phyloP scores from a whole-genome alignment of 2,797 vertebrate genomes.

The Propithecus perrieri region DNA sequence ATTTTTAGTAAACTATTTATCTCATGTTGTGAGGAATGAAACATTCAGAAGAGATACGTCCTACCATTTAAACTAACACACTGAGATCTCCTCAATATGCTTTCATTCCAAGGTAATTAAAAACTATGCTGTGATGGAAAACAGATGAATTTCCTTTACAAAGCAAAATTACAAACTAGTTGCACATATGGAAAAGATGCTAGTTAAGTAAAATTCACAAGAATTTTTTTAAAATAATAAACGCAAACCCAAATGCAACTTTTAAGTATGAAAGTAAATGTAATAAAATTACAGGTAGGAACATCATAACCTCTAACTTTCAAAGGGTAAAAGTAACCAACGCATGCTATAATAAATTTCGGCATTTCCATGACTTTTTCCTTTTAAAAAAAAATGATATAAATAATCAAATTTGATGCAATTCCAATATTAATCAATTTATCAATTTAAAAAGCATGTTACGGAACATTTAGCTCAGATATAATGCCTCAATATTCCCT shows the following conservation, averaged over 20 bases:
- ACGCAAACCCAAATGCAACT: not conserved
- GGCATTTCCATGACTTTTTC: not conserved
- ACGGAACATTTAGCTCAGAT: constrained; percentile 25
- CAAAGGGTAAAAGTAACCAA: constrained; percentile 10
- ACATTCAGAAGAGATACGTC: not conserved
- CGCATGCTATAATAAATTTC: not conserved
- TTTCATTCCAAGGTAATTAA: not conserved
- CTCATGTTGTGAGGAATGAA: not conserved
- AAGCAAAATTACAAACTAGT: constrained; percentile 22
- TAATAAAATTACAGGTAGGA: constrained; percentile 3
- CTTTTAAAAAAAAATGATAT: constrained; percentile 13
- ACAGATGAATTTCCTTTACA: not conserved
- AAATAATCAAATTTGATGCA: not conserved
- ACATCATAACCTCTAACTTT: not conserved
- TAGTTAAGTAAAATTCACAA: not conserved
- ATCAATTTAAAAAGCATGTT: not conserved
- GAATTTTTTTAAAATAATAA: not conserved
- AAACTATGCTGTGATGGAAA: not conserved
- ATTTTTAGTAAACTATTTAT: not conserved
- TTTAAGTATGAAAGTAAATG: constrained; percentile 36
- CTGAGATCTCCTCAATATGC: not conserved
- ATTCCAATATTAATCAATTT: constrained; percentile 5
- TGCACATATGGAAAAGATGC: not conserved
- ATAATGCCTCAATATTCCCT: not conserved
- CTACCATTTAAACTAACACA: not conserved